phyloP scores from a whole-genome alignment of 2,113 vertebrate genomes.

The Etia nguti region DNA sequence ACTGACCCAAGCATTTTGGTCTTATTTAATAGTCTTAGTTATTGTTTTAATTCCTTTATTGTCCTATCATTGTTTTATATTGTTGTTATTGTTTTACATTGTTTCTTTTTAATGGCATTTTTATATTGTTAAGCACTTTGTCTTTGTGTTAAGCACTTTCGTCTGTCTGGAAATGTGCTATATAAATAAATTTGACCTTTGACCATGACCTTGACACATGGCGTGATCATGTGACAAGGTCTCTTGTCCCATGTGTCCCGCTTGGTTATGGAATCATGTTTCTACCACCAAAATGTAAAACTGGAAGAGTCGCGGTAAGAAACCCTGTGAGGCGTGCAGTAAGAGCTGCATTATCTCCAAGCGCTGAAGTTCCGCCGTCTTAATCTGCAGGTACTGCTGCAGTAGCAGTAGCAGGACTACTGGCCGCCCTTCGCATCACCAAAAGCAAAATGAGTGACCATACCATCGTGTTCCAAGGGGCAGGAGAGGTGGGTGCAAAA shows the following conservation, averaged over 20 bases:
- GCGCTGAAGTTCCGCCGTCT: neutral
- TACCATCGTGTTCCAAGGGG: constrained; percentile 92
- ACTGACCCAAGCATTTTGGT: too few species aligned
- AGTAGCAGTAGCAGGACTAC: constrained; percentile 91
- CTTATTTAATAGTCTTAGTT: too few species aligned
- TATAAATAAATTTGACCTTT: too few species aligned
- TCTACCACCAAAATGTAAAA: neutral
- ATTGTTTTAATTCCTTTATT: too few species aligned
- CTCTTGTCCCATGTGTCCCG: neutral
- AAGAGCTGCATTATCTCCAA: neutral
- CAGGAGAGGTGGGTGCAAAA: constrained; percentile 82
- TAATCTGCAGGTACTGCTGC: constrained; percentile 85
- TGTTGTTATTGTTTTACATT: too few species aligned
- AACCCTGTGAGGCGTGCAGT: neutral
- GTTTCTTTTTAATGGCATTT: too few species aligned
- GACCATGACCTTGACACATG: too few species aligned
- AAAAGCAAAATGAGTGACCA: constrained; percentile 89
- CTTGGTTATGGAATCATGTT: neutral
- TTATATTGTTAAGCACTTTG: too few species aligned
- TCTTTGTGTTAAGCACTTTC: too few species aligned
- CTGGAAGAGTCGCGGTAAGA: rapidly evolving
- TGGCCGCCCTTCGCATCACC: constrained; percentile 90
- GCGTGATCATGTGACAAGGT: neutral
- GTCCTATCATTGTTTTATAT: too few species aligned
- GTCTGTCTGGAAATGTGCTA: too few species aligned